Percentiles rank a stretch among this genome's conserved stretches.
phyloP scores from a whole-genome alignment of 2,888 invertebrate genomes.

The Empis stercorea region DNA sequence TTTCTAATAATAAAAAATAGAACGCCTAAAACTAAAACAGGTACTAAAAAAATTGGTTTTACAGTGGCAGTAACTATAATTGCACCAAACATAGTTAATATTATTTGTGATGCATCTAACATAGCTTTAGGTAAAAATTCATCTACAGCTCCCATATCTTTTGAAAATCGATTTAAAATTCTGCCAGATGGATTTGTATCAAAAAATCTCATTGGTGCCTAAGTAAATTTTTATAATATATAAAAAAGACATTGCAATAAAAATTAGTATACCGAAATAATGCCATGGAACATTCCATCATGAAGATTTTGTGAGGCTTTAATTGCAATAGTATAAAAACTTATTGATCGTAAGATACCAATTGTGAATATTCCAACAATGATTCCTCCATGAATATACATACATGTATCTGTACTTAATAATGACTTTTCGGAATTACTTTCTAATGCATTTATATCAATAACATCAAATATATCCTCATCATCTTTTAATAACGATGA shows the following conservation, averaged over 20 bases:
- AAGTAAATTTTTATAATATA: constrained; percentile 2
- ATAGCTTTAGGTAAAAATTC: constrained; percentile 59
- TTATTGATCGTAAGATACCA: constrained; percentile 47
- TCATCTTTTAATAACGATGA: not conserved
- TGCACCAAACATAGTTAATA: constrained; percentile 40
- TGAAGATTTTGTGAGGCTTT: constrained; percentile 55
- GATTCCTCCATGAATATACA: constrained; percentile 49
- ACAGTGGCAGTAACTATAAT: constrained; percentile 49
- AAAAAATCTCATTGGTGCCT: constrained; percentile 56
- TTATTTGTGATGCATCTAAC: constrained; percentile 48
- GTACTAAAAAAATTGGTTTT: constrained; percentile 45
- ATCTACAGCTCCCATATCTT: constrained; percentile 72
- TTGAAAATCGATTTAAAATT: constrained; percentile 67
- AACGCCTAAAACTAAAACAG: constrained; percentile 42
- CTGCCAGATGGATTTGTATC: constrained; percentile 72
- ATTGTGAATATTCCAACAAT: constrained; percentile 41
- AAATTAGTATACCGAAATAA: constrained; percentile 17
- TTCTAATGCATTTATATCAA: not conserved
- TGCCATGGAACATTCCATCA: constrained; percentile 50
- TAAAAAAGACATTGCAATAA: not conserved
- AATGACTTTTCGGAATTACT: constrained; percentile 2
- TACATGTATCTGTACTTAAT: constrained; percentile 35
- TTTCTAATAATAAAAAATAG: constrained; percentile 46
- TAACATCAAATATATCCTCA: not conserved
- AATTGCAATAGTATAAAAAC: constrained; percentile 50